Evolutionary conservation across 1,140 invertebrate genomes (phyloP).

Genomic region (Brachionus sp.): DNA sequence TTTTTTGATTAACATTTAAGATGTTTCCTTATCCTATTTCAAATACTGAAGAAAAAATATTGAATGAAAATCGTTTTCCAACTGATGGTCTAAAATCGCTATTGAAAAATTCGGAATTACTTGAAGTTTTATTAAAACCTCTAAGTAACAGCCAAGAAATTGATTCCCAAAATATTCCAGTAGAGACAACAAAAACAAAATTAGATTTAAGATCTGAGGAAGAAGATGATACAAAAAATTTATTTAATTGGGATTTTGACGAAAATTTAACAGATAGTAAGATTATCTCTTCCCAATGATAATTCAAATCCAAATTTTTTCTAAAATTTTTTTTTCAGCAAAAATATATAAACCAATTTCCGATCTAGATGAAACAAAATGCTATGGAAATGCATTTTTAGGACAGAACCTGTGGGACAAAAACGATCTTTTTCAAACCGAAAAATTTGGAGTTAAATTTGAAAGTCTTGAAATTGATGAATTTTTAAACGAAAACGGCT

Average conservation of each 20-base stretch:
- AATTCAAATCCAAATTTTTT: not conserved
- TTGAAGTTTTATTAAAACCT: constrained; percentile 29
- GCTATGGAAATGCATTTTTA: constrained; percentile 70
- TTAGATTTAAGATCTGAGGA: not conserved
- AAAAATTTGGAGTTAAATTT: constrained; percentile 65
- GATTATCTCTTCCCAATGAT: not conserved
- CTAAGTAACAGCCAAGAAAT: not conserved
- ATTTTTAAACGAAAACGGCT: constrained; percentile 84
- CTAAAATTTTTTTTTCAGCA: not conserved
- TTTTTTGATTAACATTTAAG: not conserved
- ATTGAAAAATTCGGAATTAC: constrained; percentile 36
- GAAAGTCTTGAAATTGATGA: constrained; percentile 93
- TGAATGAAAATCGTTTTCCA: constrained; percentile 24
- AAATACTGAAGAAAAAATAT: not conserved
- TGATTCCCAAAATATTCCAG: not conserved
- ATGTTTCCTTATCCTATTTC: not conserved
- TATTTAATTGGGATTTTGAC: constrained; percentile 8
- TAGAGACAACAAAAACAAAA: not conserved
- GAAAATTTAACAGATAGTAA: constrained; percentile 4
- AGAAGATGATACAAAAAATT: not conserved
- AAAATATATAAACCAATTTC: constrained; percentile 6
- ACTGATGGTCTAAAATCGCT: constrained; percentile 16
- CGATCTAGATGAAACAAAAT: not conserved
- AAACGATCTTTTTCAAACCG: constrained; percentile 57
- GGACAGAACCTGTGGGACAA: constrained; percentile 91